phyloP scores from a whole-genome alignment of 2,113 vertebrate genomes.

The Eclectus roratus region DNA sequence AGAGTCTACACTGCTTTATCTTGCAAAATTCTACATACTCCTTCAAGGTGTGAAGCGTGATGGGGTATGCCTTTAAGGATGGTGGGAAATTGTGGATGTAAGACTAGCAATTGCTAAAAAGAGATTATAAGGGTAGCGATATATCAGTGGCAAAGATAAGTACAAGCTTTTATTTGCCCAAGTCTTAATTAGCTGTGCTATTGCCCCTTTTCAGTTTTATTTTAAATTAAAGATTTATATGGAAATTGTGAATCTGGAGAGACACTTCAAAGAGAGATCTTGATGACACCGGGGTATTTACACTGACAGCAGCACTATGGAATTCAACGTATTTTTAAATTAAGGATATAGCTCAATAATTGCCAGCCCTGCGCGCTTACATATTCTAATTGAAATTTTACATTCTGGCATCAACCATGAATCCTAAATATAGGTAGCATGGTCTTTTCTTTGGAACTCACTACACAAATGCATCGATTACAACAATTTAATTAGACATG shows the following conservation, averaged over 20 bases:
- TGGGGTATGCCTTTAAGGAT: background rate
- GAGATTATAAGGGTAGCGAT: background rate
- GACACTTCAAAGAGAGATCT: background rate
- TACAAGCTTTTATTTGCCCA: background rate
- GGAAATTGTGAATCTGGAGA: background rate
- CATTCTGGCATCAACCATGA: background rate
- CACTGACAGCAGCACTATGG: background rate
- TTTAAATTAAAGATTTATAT: conserved; percentile 5
- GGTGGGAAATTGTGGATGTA: background rate
- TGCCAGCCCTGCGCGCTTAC: conserved; percentile 3
- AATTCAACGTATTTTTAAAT: conserved; percentile 33
- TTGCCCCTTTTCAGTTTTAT: background rate
- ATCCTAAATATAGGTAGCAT: conserved; percentile 4
- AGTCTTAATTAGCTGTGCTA: conserved; percentile 3
- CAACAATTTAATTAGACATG: background rate
- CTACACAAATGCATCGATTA: conserved; percentile 21
- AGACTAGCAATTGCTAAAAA: background rate
- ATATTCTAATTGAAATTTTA: conserved; percentile 15
- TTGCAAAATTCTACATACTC: background rate
- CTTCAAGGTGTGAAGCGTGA: background rate
- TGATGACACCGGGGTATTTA: conserved; percentile 18
- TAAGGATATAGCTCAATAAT: conserved; percentile 26
- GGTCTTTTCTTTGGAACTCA: conserved; percentile 25
- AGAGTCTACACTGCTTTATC: background rate
- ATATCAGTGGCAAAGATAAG: background rate